Conservation (phyloP, 2,888 invertebrate species). For the Autographa gamma region DNA sequence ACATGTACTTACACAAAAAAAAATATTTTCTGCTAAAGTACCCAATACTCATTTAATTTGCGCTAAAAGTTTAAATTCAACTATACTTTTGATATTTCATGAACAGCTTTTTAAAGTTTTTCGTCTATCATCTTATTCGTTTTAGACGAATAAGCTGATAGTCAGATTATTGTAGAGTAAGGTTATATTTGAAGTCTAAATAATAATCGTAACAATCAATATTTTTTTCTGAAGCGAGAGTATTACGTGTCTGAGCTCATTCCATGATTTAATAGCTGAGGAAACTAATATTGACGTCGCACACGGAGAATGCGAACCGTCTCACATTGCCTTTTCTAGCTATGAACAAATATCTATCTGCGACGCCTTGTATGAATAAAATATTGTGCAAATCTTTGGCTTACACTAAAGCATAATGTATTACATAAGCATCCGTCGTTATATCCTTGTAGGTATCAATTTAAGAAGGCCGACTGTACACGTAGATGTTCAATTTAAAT, state of each 20-base stretch:
- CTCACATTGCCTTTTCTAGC: background rate
- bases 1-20: too few relatives aligned
- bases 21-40: too few relatives aligned
- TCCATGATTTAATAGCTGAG: background rate
- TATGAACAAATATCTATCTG: background rate
- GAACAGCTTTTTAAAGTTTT: too few relatives aligned
- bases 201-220: background rate
- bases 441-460: too few relatives aligned
- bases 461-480: too few relatives aligned
- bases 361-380: background rate
- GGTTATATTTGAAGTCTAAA: conserved; percentile 4
- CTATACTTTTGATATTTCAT: too few relatives aligned
- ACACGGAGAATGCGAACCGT: background rate
- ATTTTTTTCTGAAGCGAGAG: background rate
- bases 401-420: background rate
- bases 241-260: background rate
- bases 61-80: too few relatives aligned
- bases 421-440: background rate
- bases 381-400: background rate
- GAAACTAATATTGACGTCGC: conserved; percentile 1
- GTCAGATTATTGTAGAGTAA: background rate
- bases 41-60: too few relatives aligned
- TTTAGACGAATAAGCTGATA: too few relatives aligned
- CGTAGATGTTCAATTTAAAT: too few relatives aligned
- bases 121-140: background rate